Conservation (phyloP, 2,888 invertebrate genomes). For the Reticulitermes lucifugus region DNA sequence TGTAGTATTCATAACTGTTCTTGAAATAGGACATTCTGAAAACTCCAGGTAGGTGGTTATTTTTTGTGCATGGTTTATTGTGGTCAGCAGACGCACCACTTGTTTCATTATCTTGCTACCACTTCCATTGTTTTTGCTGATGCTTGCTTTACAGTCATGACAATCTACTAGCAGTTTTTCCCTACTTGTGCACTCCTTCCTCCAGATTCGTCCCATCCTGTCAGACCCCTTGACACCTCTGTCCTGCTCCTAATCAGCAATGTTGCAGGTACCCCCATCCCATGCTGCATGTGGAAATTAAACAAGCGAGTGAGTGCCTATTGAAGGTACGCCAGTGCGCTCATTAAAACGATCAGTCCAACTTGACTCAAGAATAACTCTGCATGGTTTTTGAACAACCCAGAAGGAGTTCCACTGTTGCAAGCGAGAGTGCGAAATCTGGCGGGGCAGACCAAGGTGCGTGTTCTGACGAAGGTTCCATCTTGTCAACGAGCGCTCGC, state of each 20-base stretch:
- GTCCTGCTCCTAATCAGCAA: constrained; percentile 42
- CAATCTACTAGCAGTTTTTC: constrained; percentile 28
- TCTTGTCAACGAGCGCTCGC: constrained; percentile 31
- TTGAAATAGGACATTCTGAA: constrained; percentile 47
- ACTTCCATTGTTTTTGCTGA: constrained; percentile 34
- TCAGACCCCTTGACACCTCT: constrained; percentile 10
- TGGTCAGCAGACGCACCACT: constrained; percentile 43
- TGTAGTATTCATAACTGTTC: constrained; percentile 48
- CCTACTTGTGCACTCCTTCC: constrained; percentile 25
- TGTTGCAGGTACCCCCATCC: constrained; percentile 54
- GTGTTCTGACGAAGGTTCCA: constrained; percentile 32
- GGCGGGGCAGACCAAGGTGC: constrained; percentile 44
- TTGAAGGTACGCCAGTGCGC: constrained; percentile 37
- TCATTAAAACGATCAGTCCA: constrained; percentile 18
- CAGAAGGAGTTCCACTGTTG: constrained; percentile 38
- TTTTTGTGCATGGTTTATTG: constrained; percentile 51
- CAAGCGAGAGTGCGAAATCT: constrained; percentile 42
- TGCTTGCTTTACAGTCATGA: constrained; percentile 41
- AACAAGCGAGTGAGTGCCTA: constrained; percentile 38
- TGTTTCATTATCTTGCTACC: constrained; percentile 42
- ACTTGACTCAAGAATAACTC: constrained; percentile 39
- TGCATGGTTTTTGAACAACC: constrained; percentile 46
- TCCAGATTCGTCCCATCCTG: constrained; percentile 38
- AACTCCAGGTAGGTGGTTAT: constrained; percentile 54
- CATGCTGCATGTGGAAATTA: constrained; percentile 51